phyloP scores from a whole-genome alignment of 2,113 vertebrate genomes.

The Psammodynastes pulverulentus region DNA sequence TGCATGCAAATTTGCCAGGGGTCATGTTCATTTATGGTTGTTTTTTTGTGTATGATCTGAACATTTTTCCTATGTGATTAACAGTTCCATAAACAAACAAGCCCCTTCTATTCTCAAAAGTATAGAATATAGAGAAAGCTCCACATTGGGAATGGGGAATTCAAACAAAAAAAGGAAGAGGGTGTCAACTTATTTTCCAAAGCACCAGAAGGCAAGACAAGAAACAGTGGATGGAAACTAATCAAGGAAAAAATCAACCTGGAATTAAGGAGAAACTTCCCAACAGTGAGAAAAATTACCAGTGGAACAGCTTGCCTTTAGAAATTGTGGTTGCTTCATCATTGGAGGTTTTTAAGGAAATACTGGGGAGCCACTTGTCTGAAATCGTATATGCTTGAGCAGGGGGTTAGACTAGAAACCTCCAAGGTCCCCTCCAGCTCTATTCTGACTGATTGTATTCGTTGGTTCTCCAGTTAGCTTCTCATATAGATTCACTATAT shows the following conservation, averaged over 20 bases:
- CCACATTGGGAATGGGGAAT: not conserved
- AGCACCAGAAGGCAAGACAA: not conserved
- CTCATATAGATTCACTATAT: not conserved
- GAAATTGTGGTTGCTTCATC: not conserved
- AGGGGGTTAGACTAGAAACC: not conserved
- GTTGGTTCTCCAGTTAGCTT: not conserved
- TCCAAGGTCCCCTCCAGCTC: not conserved
- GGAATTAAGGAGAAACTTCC: not conserved
- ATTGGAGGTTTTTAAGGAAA: not conserved
- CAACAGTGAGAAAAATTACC: not conserved
- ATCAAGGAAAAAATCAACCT: not conserved
- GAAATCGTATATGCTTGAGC: not conserved
- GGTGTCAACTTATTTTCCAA: not conserved
- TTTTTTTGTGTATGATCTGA: not conserved
- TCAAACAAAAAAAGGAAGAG: not conserved
- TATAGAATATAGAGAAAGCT: not conserved
- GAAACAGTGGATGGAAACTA: not conserved
- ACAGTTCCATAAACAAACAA: not conserved
- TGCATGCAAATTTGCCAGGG: not conserved
- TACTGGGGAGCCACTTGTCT: not conserved
- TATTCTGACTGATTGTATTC: not conserved
- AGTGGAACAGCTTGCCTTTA: not conserved
- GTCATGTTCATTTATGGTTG: not conserved
- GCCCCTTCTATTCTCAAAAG: not conserved
- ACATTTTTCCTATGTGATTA: not conserved